Percentiles rank a stretch among this genome's conserved stretches.
These are phyloP conservation scores for Papilio aristodemus DNA, from an alignment of 1,140 invertebrate species.

Conservation along the genomic window DNA sequence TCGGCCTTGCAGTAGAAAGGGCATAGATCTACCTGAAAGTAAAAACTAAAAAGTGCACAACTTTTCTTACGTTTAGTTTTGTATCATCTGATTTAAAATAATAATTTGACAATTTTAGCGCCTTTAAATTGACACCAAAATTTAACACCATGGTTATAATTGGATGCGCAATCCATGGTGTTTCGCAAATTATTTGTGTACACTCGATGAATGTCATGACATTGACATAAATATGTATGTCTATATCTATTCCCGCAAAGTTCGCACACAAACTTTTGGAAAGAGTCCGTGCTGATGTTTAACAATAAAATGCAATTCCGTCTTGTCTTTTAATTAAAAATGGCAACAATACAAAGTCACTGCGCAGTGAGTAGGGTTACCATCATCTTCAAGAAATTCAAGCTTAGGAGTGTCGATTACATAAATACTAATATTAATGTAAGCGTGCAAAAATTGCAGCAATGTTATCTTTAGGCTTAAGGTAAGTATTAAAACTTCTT, in stretches of 20 bases:
- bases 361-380: slow-evolving; percentile 41
- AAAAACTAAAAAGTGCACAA: too few species aligned
- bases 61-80: neutral
- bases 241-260: neutral
- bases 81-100: neutral
- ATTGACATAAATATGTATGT: slow-evolving; percentile 18
- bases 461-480: too few species aligned
- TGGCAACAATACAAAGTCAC: slow-evolving; percentile 64
- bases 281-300: neutral
- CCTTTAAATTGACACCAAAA: neutral
- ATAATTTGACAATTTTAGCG: neutral
- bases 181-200: slow-evolving; percentile 7
- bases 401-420: too few species aligned
- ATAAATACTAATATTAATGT: too few species aligned
- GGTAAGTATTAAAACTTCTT: too few species aligned
- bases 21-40: too few species aligned
- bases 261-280: slow-evolving; percentile 16
- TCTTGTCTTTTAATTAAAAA: slow-evolving; percentile 52
- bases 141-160: slow-evolving; percentile 6
- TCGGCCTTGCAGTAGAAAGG: too few species aligned
- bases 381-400: slow-evolving; percentile 27
- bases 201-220: slow-evolving; percentile 12
- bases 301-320: slow-evolving; percentile 36
- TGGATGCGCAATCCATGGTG: slow-evolving; percentile 6
- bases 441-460: too few species aligned